A percentile compares a stretch with the other conserved stretches of the same genome.
Conservation (phyloP, 2,888 invertebrate species). For the Eilema depressum region DNA sequence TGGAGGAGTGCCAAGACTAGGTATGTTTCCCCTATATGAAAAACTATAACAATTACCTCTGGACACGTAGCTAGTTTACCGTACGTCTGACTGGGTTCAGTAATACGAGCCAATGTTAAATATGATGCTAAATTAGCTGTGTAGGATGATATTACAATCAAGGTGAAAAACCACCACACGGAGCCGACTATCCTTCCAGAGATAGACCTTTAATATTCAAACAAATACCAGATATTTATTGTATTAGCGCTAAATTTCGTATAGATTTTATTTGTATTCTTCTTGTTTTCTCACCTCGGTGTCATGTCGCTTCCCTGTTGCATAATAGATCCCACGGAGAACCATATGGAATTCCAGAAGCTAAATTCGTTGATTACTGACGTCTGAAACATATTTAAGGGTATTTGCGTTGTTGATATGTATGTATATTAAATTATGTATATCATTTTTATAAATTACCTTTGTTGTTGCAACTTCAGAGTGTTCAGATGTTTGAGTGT, state of each 20-base stretch:
- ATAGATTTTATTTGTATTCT: slow-evolving; percentile 3
- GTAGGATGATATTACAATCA: slow-evolving; percentile 98
- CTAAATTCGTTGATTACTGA: slow-evolving; percentile 96
- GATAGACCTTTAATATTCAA: slow-evolving; percentile 87
- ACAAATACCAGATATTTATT: neutral
- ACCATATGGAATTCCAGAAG: slow-evolving; percentile 99
- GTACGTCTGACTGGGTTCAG: slow-evolving; percentile 92
- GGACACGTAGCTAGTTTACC: slow-evolving; percentile 72
- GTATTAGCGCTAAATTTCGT: neutral
- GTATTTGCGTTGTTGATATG: too few species aligned
- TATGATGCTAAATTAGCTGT: slow-evolving; percentile 99
- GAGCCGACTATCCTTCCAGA: slow-evolving; percentile 97
- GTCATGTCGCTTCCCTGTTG: slow-evolving; percentile 99
- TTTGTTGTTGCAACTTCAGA: slow-evolving; percentile 64
- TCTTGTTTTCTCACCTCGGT: slow-evolving; percentile 90
- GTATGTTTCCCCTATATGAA: too few species aligned
- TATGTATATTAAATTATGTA: neutral
- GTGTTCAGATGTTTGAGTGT: slow-evolving; percentile 65
- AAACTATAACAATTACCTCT: slow-evolving; percentile 58
- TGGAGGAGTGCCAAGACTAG: too few species aligned
- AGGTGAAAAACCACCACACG: slow-evolving; percentile 99
- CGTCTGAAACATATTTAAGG: slow-evolving; percentile 71
- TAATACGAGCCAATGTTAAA: slow-evolving; percentile 97
- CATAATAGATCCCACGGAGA: slow-evolving; percentile 98
- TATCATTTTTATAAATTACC: slow-evolving; percentile 49